Evolutionary conservation across 2,113 vertebrate species (phyloP).

Genomic region (Numenius arquata): DNA sequence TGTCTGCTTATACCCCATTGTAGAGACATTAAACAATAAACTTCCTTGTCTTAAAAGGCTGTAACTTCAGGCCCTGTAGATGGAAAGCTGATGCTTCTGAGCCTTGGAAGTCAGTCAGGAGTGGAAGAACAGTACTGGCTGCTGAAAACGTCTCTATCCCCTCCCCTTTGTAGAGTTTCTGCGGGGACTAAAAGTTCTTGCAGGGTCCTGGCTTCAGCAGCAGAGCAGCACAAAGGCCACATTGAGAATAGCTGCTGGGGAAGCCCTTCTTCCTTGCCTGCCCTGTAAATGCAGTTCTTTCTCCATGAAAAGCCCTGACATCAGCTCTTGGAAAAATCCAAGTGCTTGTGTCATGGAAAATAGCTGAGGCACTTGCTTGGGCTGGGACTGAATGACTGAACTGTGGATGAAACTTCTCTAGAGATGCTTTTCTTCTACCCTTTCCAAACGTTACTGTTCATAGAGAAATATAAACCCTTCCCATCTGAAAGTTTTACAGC

Average conservation of each 20-base stretch:
- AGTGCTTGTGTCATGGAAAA: conserved; percentile 77
- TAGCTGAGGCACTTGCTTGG: conserved; percentile 67
- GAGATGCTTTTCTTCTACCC: conserved; percentile 38
- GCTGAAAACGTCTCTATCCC: conserved; percentile 17
- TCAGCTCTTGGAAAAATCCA: conserved; percentile 80
- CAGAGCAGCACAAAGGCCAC: conserved; percentile 74
- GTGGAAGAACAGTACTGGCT: conserved; percentile 37
- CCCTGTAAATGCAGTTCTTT: conserved; percentile 77
- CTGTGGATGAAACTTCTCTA: conserved; percentile 50
- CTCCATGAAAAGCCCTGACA: conserved; percentile 78
- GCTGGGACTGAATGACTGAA: conserved; percentile 62
- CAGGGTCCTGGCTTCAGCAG: conserved; percentile 68
- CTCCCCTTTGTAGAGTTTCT: conserved; percentile 52
- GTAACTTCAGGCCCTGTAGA: conserved; percentile 9
- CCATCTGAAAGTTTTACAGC: neutral
- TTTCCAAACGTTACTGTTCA: neutral
- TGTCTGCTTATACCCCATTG: neutral
- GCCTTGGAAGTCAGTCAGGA: conserved; percentile 41
- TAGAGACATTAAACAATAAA: neutral
- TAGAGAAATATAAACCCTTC: neutral
- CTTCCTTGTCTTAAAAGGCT: conserved; percentile 33
- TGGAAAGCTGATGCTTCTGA: conserved; percentile 29
- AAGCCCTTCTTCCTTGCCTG: conserved; percentile 73
- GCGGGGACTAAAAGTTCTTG: conserved; percentile 58
- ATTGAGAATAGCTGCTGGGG: conserved; percentile 74